Conservation (phyloP, 2,113 vertebrate species). For the Pluvianellus socialis region DNA sequence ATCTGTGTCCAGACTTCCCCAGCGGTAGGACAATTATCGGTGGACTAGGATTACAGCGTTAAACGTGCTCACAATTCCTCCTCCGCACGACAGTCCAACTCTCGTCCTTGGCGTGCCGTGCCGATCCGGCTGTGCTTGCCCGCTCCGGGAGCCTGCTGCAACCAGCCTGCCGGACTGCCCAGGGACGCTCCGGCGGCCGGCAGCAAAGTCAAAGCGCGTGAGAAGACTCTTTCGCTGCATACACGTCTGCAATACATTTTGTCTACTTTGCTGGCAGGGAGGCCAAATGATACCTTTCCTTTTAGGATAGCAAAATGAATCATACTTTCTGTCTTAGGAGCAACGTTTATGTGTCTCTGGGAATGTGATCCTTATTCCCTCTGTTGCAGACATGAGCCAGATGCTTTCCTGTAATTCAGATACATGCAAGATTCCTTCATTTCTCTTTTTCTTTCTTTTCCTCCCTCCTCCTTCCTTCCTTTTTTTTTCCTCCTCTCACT, state of each 20-base stretch:
- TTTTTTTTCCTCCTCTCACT: neutral
- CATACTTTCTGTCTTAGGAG: slow-evolving; percentile 13
- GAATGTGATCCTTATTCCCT: neutral
- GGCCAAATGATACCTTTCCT: neutral
- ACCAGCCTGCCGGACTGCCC: neutral
- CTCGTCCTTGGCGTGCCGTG: neutral
- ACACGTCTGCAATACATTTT: neutral
- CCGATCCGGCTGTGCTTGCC: neutral
- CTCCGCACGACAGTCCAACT: neutral
- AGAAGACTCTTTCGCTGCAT: neutral
- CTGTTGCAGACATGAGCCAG: slow-evolving; percentile 3
- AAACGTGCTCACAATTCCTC: neutral
- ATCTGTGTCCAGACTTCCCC: neutral
- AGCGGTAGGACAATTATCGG: neutral
- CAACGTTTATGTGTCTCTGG: neutral
- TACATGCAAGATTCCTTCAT: neutral
- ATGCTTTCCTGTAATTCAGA: neutral
- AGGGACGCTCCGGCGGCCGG: accelerated
- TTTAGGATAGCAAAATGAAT: slow-evolving; percentile 5
- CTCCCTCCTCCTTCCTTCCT: neutral
- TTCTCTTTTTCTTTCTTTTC: neutral
- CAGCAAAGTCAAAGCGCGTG: neutral
- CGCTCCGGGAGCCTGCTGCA: neutral
- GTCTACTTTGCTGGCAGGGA: neutral
- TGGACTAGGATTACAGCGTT: neutral